A percentile compares a stretch with the other conserved stretches of the same genome.
These are phyloP conservation scores for Phocides pigmalion DNA, from an alignment of 1,140 invertebrate species.

Conservation along the genomic window DNA sequence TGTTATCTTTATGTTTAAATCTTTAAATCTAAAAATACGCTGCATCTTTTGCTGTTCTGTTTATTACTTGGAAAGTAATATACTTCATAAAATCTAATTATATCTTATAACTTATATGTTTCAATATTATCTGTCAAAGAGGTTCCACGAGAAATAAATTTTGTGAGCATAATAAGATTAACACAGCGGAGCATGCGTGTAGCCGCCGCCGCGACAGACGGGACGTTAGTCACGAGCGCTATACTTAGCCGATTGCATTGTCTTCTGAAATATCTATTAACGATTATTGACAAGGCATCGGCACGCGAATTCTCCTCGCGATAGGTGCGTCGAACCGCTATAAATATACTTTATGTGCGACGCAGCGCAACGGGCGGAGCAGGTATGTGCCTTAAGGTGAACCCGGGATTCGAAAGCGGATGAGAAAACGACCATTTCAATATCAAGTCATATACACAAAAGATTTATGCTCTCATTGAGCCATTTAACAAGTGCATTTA, in stretches of 20 bases:
- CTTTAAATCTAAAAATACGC: conserved; percentile 40
- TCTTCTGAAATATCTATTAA: conserved; percentile 84
- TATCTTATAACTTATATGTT: conserved; percentile 23
- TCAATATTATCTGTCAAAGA: conserved; percentile 63
- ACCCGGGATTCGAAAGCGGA: conserved; percentile 24
- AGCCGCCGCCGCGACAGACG: conserved; percentile 61
- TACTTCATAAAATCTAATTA: conserved; percentile 27
- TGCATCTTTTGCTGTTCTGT: neutral
- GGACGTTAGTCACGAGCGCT: conserved; percentile 75
- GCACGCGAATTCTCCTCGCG: conserved; percentile 75
- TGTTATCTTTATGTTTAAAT: conserved; percentile 42
- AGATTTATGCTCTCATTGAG: conserved; percentile 1
- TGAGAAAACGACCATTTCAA: conserved; percentile 20
- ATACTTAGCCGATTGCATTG: conserved; percentile 81
- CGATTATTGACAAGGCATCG: conserved; percentile 83
- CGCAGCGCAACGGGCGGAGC: conserved; percentile 52
- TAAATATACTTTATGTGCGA: conserved; percentile 77
- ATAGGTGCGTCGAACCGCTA: conserved; percentile 79
- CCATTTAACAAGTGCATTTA: conserved; percentile 8
- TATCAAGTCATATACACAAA: conserved; percentile 14
- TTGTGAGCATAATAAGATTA: conserved; percentile 79
- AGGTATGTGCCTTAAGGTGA: conserved; percentile 47
- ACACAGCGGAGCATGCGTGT: conserved; percentile 67
- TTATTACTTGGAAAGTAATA: neutral
- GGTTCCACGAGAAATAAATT: conserved; percentile 75